Evolutionary conservation across 2,113 vertebrate genomes (phyloP), one percentile per base, ranked within the genome.

Genomic region (Prolemur simus): DNA sequence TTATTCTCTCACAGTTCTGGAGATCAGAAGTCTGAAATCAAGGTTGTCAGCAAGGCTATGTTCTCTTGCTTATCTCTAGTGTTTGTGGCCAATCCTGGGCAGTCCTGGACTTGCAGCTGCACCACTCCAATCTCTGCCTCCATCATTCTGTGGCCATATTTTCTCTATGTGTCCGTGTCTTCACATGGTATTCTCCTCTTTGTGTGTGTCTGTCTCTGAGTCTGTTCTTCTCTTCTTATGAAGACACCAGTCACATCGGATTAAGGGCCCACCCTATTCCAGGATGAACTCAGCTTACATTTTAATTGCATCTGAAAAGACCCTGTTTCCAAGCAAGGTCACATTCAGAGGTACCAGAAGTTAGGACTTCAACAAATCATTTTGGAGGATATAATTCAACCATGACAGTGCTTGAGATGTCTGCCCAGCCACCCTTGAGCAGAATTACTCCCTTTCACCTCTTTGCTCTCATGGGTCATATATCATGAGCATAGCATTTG

Each of bases 81-180:
- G 6, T 29, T 32, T 52, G 90, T 29, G 52, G 25, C 13, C 4
- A 32, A 8, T 39, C 58, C 42, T n/a, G 5, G 23, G 27, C 2
- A 8, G 34, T 47, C 64, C 86, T 64, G 6, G 6, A 20, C 71
- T 21, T 52, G 32, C 12, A 39, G 14, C 39, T 27, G 1, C 32
- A 3, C 37, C 25, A 3, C 56, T 60, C 8, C 25, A 17, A 2
- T 56, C 14, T 68, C 56, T 15, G 49, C 68, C 58, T n/a, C 39
- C 52, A 66, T 3, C 42, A 0, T 6, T 8, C 14, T 0, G 0
- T 18, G 39, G n/a, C n/a, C 42, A 9, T 29, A 29, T 47, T 42
- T 52, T 11, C 21, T 56, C 80, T 56, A 18, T 7, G 27, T 9
- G 2, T 45, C 5, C 5, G 6, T 60, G 13, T 49, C 32, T 78